Percentiles rank a stretch among this genome's conserved stretches.
Conservation (phyloP, 2,888 invertebrate species). For the Zygaena filipendulae region DNA sequence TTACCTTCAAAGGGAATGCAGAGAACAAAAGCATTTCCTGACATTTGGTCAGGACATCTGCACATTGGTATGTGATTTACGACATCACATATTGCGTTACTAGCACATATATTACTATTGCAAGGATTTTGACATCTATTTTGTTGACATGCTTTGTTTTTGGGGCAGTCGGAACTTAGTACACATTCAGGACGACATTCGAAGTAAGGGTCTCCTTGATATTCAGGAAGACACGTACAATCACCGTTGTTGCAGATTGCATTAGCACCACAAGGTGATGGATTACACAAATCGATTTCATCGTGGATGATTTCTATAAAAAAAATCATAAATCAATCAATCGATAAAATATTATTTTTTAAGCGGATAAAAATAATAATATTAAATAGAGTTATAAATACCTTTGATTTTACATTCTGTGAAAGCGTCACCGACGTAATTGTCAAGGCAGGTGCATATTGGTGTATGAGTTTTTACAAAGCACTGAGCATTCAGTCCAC, state of each 20-base stretch:
- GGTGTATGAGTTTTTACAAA: slow-evolving; percentile 78
- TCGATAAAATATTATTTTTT: no score
- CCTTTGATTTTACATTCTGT: slow-evolving; percentile 66
- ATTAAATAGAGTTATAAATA: slow-evolving; percentile 18
- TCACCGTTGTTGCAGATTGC: slow-evolving; percentile 67
- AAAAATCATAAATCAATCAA: slow-evolving; percentile 6
- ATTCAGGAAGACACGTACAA: slow-evolving; percentile 72
- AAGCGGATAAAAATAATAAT: not conserved
- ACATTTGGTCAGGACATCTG: slow-evolving; percentile 73
- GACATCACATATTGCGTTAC: slow-evolving; percentile 77
- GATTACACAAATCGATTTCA: slow-evolving; percentile 68
- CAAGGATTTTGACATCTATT: slow-evolving; percentile 80
- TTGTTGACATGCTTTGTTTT: slow-evolving; percentile 72
- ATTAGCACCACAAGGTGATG: slow-evolving; percentile 75
- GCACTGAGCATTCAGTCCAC: slow-evolving; percentile 73
- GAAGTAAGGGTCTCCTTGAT: slow-evolving; percentile 73
- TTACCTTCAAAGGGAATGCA: slow-evolving; percentile 63
- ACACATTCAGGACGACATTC: slow-evolving; percentile 79
- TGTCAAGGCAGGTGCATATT: slow-evolving; percentile 76
- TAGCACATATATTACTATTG: slow-evolving; percentile 73
- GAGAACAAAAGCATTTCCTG: slow-evolving; percentile 74
- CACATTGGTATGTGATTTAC: slow-evolving; percentile 80
- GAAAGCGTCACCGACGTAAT: slow-evolving; percentile 81
- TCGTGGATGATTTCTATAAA: slow-evolving; percentile 34
- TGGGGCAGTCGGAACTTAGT: slow-evolving; percentile 73